Percentiles rank a stretch among this genome's conserved stretches.
phyloP scores from a whole-genome alignment of 2,113 vertebrate genomes.

The Thermophis baileyi region DNA sequence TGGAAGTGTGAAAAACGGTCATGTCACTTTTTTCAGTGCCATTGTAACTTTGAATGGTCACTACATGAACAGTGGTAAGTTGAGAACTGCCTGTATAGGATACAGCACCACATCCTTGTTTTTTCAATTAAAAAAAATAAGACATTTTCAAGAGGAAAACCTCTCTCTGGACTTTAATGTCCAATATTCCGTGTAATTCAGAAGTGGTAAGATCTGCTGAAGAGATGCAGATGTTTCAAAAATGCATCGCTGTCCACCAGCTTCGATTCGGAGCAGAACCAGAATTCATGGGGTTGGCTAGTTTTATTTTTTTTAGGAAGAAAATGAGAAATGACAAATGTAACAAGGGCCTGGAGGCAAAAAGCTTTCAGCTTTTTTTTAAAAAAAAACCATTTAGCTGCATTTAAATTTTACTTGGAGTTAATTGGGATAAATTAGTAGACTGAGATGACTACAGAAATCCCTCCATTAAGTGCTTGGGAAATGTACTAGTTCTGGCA shows the following conservation, averaged over 20 bases:
- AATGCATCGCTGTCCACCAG: conserved; percentile 28
- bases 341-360: conserved; percentile 61
- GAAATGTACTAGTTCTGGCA: conserved; percentile 71
- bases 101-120: too few relatives aligned
- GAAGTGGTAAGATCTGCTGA: background rate
- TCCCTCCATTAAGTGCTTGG: conserved; percentile 75
- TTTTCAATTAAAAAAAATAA: too few relatives aligned
- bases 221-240: background rate
- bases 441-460: conserved; percentile 74
- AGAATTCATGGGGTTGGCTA: conserved; percentile 22
- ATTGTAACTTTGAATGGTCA: too few relatives aligned
- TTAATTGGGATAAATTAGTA: conserved; percentile 80
- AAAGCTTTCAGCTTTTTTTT: conserved; percentile 72
- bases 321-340: conserved; percentile 60
- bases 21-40: too few relatives aligned
- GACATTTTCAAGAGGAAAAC: too few relatives aligned
- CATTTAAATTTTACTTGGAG: conserved; percentile 79
- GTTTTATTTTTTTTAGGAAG: too few relatives aligned
- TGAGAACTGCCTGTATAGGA: too few relatives aligned
- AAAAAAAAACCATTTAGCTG: conserved; percentile 79
- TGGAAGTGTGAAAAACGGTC: too few relatives aligned
- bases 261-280: conserved; percentile 33
- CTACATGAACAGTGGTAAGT: too few relatives aligned
- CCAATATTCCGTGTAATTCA: too few relatives aligned
- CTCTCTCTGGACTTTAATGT: too few relatives aligned